Evolutionary conservation across 2,113 vertebrate genomes (phyloP), one percentile per base, ranked within the genome.

Genomic region (Dicerorhinus sumatrensis): DNA sequence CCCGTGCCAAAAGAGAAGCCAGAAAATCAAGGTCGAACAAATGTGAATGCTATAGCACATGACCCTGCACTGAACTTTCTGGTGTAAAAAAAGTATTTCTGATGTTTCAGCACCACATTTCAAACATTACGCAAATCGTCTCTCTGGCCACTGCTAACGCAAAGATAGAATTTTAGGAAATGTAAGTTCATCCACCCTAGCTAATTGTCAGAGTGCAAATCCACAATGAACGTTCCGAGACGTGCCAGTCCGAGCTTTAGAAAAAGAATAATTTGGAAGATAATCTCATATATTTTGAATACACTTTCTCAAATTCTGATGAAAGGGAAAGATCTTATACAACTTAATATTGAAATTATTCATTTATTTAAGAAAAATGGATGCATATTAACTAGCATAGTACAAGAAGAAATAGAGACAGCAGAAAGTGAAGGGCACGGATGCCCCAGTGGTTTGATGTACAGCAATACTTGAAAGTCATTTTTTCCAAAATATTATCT

Each of bases 401-500:
- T 18, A 31, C 5, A 70, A 70, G 10, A n/a, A 54, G 11, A 42
- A 27, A 10, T 2, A 48, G 21, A 1, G 10, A 39, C 2, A 42
- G 12, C 4, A 62, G 27, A 17, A 63, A 20, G 8, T 6, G 9
- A 91, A n/a, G 21, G 3, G 54, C 5, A 46, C 4, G 0, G 58
- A 14, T 33, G 14, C 5, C 20, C 4, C 12, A 12, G 3, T 23
- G 20, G 3, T 14, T 8, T 20, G 46, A 67, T 0, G 10, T 11
- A 75, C 27, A 27, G 29, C 16, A 69, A 17, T 56, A 42, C 31
- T 36, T 72, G 33, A 51, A 79, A 70, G 46, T 70, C 9, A 51
- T 8, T 18, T n/a, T 72, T 79, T 67, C 27, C 73, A 63, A 60
- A 72, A 12, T 14, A 48, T 18, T 17, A 10, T 63, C 16, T 84